Evolutionary conservation across 2,888 invertebrate genomes (phyloP), one percentile per base, ranked within the genome.

Genomic region (Anthophora plumipes): DNA sequence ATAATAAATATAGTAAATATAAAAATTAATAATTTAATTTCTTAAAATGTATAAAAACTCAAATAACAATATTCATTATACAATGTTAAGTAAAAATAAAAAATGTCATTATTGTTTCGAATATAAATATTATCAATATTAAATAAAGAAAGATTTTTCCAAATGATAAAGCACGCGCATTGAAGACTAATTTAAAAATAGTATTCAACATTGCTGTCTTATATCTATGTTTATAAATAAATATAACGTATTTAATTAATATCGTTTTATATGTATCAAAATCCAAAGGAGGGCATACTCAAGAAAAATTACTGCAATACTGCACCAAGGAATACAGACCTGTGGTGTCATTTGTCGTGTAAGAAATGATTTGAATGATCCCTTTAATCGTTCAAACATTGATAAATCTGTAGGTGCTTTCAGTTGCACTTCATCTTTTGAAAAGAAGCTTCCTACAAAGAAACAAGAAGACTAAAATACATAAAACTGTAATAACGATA

Each of bases 321-420:
- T n/a, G n/a, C 88, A 89, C 89, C 89, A 91, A 87, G 82, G 77
- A 81, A 90, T 90, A 90, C 92, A 89, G 79, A 92, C 92, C 91
- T 92, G 91, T 61, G 91, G 87, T 70, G 88, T 88, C 52, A 91
- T 84, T 87, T 91, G 92, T 70, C 86, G 90, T 8, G 84, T 86
- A n/a, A 92, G 85, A 78, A 93, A 91, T 79, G 93, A 91, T 86
- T 89, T 92, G 54, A 93, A 83, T 1, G 91, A 91, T 71, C 90
- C 92, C 86, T 92, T 93, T 7, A 93, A 74, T 71, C 91, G 89
- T 83, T 93, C 92, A 55, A 92, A 91, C 82, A 93, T 87, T 54
- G 93, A 93, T 75, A 90, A 77, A 76, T 93, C 92, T 41, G 91
- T 89, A 17, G 93, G 92, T 41, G 93, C 91, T 88, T 92, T 93